Conservation (phyloP, 2,797 vertebrate genomes). For the Mallotus villosus region DNA sequence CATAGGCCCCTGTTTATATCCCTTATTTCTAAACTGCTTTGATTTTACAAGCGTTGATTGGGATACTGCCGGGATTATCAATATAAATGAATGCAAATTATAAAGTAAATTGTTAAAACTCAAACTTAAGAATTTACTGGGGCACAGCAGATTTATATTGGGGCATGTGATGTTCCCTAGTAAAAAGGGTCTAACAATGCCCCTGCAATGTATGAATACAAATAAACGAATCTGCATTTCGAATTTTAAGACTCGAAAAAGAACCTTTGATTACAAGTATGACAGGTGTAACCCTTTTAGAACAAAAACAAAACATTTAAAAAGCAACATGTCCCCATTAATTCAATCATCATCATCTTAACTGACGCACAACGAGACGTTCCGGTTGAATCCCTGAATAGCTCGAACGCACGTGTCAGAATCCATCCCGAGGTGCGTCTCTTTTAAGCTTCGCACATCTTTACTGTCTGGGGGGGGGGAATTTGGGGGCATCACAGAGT, state of each 20-base stretch:
- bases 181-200: no score
- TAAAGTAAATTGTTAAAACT: no score
- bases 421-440: not conserved
- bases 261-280: not conserved
- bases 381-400: not conserved
- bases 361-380: no score
- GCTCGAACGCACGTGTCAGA: not conserved
- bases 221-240: not conserved
- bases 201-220: not conserved
- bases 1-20: no score
- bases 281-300: not conserved
- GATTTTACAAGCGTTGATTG: no score
- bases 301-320: not conserved
- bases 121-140: no score
- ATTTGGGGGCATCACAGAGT: not conserved
- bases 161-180: no score
- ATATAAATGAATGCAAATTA: no score
- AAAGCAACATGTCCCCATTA: conserved; percentile 3
- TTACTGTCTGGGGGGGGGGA: not conserved
- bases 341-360: not conserved
- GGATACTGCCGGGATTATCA: no score
- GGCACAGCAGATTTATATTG: no score
- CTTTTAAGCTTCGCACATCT: not conserved
- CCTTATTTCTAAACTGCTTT: no score
- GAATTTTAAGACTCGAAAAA: not conserved